Evolutionary conservation across 2,888 invertebrate species (phyloP), one percentile per base, ranked within the genome.

Genomic region (Phortica okadai): DNA sequence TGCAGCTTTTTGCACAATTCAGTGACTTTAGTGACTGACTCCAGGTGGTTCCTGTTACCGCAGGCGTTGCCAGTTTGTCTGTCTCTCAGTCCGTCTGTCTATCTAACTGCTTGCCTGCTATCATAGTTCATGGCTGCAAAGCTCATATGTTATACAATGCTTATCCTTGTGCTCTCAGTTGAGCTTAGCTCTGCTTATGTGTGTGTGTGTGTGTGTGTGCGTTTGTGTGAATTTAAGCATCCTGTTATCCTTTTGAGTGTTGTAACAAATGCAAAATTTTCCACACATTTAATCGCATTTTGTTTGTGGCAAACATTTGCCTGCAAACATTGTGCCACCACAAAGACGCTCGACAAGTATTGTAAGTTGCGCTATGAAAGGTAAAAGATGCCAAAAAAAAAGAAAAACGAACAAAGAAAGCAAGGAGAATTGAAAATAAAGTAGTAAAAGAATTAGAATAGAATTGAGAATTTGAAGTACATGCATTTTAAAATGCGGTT

Each of bases 241-340:
- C 79, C 85, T 87, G 66, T 81, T 84, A 81, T 85, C 83, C 84
- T 81, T 33, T 88, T 87, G 84, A 82, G 88, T 85, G 76, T 83
- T 81, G 80, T 79, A 83, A 82, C 79, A 82, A 82, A 83, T 82
- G 82, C 81, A 76, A 88, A 86, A 90, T 90, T 90, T 90, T 89
- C 89, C 89, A 88, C 89, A 90, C 90, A 88, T 87, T 90, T 90
- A 90, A 90, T 86, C 83, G 83, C 84, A 83, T 89, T 85, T 83
- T 83, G 87, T 87, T 82, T 83, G 79, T 80, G 82, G 81, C 73
- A 74, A 74, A 74, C 75, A 75, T 66, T 67, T 67, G 74, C 59
- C 70, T 79, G 84, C 44, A 67, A 67, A 67, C 25, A 16, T 81
- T 80, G 82, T 33, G 33, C 33, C 33, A 33, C 33, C 33, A 33